Conservation (phyloP, 2,888 invertebrate genomes). For the Trileptium ribeirensis region DNA sequence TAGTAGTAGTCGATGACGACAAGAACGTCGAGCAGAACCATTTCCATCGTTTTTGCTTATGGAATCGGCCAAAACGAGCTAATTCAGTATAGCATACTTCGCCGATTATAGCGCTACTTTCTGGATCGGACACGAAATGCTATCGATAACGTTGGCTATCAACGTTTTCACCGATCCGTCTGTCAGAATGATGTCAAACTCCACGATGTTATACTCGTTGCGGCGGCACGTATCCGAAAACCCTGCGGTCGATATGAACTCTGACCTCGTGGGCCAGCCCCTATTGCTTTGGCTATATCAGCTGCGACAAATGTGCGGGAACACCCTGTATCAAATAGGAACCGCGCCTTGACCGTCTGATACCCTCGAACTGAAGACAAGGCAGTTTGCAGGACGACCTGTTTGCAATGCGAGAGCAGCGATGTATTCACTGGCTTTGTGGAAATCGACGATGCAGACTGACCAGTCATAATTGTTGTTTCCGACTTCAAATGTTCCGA, state of each 20-base stretch:
- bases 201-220: background rate
- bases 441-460: background rate
- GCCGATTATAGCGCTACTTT: background rate
- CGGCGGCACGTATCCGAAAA: background rate
- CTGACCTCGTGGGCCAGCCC: background rate
- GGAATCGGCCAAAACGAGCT: slow-evolving; percentile 1
- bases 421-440: background rate
- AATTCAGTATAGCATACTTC: background rate
- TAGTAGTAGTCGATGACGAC: slow-evolving; percentile 13
- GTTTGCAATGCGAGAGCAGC: background rate
- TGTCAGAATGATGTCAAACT: background rate
- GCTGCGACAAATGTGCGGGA: background rate
- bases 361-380: background rate
- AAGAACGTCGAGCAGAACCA: background rate
- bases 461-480: background rate
- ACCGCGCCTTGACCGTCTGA: background rate
- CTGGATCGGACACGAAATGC: background rate
- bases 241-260: background rate
- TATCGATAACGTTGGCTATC: background rate
- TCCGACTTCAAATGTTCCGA: background rate
- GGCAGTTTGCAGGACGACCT: background rate
- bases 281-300: background rate
- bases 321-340: background rate
- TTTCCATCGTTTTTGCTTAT: background rate
- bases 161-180: background rate